Evolutionary conservation across 2,888 invertebrate species (phyloP), one percentile per base, ranked within the genome.

Genomic region (Nycteola revayana): DNA sequence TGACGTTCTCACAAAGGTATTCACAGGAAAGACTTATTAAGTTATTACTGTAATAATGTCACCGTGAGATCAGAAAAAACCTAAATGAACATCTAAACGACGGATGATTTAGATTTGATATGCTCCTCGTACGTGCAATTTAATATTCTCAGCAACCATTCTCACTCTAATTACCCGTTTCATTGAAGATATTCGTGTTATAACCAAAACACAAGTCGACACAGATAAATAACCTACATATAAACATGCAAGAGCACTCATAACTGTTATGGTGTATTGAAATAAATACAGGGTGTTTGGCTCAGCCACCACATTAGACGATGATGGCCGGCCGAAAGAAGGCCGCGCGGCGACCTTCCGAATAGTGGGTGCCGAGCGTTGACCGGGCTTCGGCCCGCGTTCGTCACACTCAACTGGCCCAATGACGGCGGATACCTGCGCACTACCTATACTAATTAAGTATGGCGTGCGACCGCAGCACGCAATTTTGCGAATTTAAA

Each of bases 281-380:
- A 75, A 77, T 83, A 84, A 84, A 79, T 75, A 80, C 75, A 79
- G 81, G 81, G 80, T 83, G 75, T 66, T 61, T 68, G 75, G 56
- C 60, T 63, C 72, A 71, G 64, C 64, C 63, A 48, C 55, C 63
- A 62, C 64, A 68, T 75, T 71, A 75, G 66, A 54, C 55, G 73
- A 66, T 75, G 73, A 68, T 75, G 69, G 69, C 62, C 67, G 66
- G 72, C 57, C 69, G 72, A 82, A 86, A 87, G 86, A 87, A 87
- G 88, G 87, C 80, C 88, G 83, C 74, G 68, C 64, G 68, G 75
- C 83, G 88, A 87, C 88, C 88, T 88, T 82, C 87, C 86, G 71
- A 75, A 78, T 72, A 72, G 63, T 75, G 70, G 73, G 67, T 68
- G 70, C 71, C 78, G 86, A 78, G 65, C 86, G 65, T 80, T 84